Base-by-base conservation (phyloP, 2,888 invertebrate genomes). In the Scrobipalpa costella region DNA sequence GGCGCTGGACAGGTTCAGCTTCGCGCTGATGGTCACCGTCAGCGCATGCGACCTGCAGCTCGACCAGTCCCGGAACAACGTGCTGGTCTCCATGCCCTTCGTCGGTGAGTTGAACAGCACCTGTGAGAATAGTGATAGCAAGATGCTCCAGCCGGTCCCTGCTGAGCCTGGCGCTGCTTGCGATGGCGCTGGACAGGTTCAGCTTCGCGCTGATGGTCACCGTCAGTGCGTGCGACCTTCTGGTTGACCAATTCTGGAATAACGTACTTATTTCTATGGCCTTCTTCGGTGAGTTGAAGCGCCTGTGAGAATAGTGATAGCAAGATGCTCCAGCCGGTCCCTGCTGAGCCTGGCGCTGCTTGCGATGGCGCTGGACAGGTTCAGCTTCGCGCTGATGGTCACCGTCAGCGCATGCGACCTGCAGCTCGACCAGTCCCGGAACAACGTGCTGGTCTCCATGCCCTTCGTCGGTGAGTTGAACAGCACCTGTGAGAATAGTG, bases 181-280 rank as follows among this genome's bases (percentile, higher is more conserved):
- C 79, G 34, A 81, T 81, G 75, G 68, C 66, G 0, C 60, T 80
- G 62, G 83, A 83, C 57, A 71, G 83, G 66, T 82, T 83, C 44
- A 78, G 80, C 0, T 79, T 83, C 67, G 70, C 81, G 7, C 68
- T 84, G 61, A 76, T 84, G 15, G 83, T 83, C 7, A 71, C 76
- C 0, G 78, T 80, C 0, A 69, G 77, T 66, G 70, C 76, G 50
- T 85, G 85, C 36, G 85, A 86, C 68, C 75, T 85, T 33, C 62
- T 79, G 7, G 71, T 86, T 15, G 72, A 76, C 1, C 93, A 93
- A 1, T 78, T 84, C 11, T 90, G 94, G 75, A 93, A 94, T 71
- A 94, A 94, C 19, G 84, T 93, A 57, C 86, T 95, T 7, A 94
- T 94, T 64, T 93, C 94, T 0, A 90, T 93, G 64, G 94, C 95